Percentiles rank a stretch among this genome's conserved stretches.
Evolutionary conservation across 2,797 vertebrate genomes (phyloP).

Genomic region (Microctenopoma steveboyesi): DNA sequence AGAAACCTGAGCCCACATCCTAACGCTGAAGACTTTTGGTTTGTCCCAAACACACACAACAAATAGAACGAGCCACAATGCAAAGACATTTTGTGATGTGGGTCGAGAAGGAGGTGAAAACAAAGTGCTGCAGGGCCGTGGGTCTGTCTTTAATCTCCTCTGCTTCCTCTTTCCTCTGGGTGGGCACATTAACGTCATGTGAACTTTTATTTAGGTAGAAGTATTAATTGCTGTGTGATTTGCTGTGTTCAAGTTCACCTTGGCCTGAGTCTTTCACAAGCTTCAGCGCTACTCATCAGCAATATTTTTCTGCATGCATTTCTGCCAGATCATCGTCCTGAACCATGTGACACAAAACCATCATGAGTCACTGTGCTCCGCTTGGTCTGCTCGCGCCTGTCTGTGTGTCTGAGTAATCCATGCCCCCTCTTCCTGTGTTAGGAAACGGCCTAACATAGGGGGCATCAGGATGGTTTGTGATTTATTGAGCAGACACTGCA

Average conservation of each 20-base stretch:
- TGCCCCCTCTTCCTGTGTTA: constrained; percentile 68
- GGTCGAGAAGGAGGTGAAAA: constrained; percentile 23
- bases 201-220: background rate
- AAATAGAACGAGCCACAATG: constrained; percentile 6
- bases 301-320: constrained; percentile 14
- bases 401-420: constrained; percentile 68
- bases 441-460: constrained; percentile 53
- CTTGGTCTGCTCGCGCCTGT: constrained; percentile 33
- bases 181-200: background rate
- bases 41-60: constrained; percentile 23
- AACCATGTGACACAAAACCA: constrained; percentile 31
- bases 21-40: constrained; percentile 38
- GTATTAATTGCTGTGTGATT: background rate
- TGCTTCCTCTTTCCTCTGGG: constrained; percentile 18
- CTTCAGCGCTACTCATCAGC: constrained; percentile 1
- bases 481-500: constrained; percentile 41
- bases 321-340: constrained; percentile 19
- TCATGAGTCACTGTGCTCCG: constrained; percentile 54
- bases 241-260: background rate
- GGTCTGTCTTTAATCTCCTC: constrained; percentile 14
- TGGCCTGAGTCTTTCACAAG: constrained; percentile 5
- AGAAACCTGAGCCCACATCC: constrained; percentile 58
- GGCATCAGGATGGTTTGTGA: constrained; percentile 62
- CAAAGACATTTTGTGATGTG: constrained; percentile 11
- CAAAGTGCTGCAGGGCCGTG: constrained; percentile 25